Base-by-base conservation (phyloP, 1,140 invertebrate genomes). In the Scaptomyza graminum region DNA sequence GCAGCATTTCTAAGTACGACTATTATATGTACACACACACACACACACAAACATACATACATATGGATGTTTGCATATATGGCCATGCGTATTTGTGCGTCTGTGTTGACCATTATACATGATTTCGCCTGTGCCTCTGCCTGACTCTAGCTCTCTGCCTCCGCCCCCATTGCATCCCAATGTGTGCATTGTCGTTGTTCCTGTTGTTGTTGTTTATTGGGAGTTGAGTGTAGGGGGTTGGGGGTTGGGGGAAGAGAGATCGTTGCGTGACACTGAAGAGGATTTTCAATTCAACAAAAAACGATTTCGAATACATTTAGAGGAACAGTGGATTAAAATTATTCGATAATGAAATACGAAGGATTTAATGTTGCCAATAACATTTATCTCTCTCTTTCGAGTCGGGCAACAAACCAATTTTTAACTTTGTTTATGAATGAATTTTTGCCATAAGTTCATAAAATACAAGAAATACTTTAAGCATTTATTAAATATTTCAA, bases 241-340 rank as follows among this genome's bases (percentile, higher is more conserved):
- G 28, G 43, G 47, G 41, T 28, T 67, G 52, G 18, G 56, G 34
- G 37, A 46, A 57, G 55, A 51, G 50, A 82, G 79, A 78, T 74
- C 74, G 50, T 66, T 64, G 57, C 39, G 63, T 60, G 57, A 73
- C 66, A 71, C 75, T 81, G 74, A 81, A 74, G 76, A 81, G 77
- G 77, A 84, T 84, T 84, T 84, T 87, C 82, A 84, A 84, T 84
- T 84, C 82, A 84, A 84, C 82, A 69, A 77, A 85, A 81, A 85
- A 76, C 81, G 77, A 87, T 81, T 81, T 77, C 50, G 62, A 81
- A 79, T 70, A 79, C 82, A 87, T 81, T 81, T 22, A 22, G 18
- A 85, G 75, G 62, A 81, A 85, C 81, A 87, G 46, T 68, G 73
- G 57, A 71, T 71, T 66, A 71, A 71, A 57, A 52, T 59, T 52